Evolutionary conservation across 2,113 vertebrate genomes (phyloP), one percentile per base, ranked within the genome.

Genomic region (Crotalus tigris): DNA sequence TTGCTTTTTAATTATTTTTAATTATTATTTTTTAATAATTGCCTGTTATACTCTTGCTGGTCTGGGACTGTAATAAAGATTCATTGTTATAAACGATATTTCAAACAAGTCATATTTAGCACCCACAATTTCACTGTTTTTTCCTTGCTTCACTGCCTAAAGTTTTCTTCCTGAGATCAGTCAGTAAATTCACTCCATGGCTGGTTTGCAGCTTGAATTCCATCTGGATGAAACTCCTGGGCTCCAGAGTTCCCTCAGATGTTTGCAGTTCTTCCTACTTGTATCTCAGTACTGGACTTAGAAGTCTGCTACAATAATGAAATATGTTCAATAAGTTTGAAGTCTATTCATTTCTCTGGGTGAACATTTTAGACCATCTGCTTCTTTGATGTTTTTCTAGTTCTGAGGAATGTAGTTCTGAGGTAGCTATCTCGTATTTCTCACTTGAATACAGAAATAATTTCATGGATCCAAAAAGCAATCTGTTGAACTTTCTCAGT

Each of bases 391-490:
- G 87, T 88, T 89, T 92, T 90, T 90, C 53, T 90, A 33, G 46
- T 57, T 59, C 92, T 86, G 39, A 90, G 44, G 59, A 1, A 90
- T 15, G 29, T 51, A 51, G 49, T 51, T 51, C 46, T 17, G 88
- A 9, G 69, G 26, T 46, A 93, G 7, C 44, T 23, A 17, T 10
- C 49, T 85, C 54, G 8, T 92, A 90, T 90, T 90, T 93, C 55
- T 93, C 88, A 85, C 92, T 90, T 46, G 44, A 90, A 81, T 5
- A 46, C 44, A 53, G 59, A 90, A 93, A 61, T 29, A 93, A 90
- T 90, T 90, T 90, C 75, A 93, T 93, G 92, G 88, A 51, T 90
- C 51, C 46, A 86, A 93, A 90, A 93, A 86, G 54, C 92, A 90
- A 90, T 93, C 88, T 86, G 59, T 90, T 39, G 19, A 24, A n/a